Evolutionary conservation across 2,113 vertebrate species (phyloP).

Genomic region (Coregonus clupeaformis): DNA sequence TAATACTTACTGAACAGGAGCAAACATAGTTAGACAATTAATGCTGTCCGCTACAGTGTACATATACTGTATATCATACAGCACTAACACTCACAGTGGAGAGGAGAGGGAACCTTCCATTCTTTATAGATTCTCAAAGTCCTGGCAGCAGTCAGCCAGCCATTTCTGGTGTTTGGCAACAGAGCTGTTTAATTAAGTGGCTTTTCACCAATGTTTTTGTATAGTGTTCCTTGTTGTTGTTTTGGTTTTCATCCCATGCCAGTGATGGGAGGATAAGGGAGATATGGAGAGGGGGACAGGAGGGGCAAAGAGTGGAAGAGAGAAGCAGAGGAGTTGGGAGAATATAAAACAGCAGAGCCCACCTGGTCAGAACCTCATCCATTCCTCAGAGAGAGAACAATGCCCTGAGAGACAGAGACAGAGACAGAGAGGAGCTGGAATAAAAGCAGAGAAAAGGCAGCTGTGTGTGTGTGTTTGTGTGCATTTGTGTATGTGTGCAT

Average conservation of each 20-base stretch:
- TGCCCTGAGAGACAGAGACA: conserved; percentile 43
- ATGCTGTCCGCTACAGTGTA: not conserved
- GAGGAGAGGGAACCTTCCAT: conserved; percentile 3
- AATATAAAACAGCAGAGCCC: conserved; percentile 51
- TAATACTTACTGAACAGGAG: conserved; percentile 19
- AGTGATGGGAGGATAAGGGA: conserved; percentile 38
- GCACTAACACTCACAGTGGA: conserved; percentile 19
- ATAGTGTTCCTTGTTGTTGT: conserved; percentile 32
- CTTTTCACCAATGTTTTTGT: not conserved
- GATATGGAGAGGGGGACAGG: conserved; percentile 10
- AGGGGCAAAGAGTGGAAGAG: too few species aligned
- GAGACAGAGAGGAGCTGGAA: conserved; percentile 38
- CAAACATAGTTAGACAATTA: not conserved
- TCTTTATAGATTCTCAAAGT: conserved; percentile 25
- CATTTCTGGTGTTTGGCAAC: conserved; percentile 31
- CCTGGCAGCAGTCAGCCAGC: conserved; percentile 25
- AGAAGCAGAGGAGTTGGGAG: conserved; percentile 44
- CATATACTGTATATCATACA: not conserved
- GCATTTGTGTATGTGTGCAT: too few species aligned
- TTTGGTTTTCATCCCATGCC: conserved; percentile 55
- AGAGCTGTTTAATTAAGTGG: conserved; percentile 7
- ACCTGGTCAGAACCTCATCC: conserved; percentile 57
- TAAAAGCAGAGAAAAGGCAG: conserved; percentile 57
- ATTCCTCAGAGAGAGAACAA: conserved; percentile 51
- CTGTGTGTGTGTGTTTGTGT: conserved; percentile 27